Evolutionary conservation across 1,140 invertebrate genomes (phyloP), one percentile per base, ranked within the genome.

Genomic region (Penaeus chinensis): DNA sequence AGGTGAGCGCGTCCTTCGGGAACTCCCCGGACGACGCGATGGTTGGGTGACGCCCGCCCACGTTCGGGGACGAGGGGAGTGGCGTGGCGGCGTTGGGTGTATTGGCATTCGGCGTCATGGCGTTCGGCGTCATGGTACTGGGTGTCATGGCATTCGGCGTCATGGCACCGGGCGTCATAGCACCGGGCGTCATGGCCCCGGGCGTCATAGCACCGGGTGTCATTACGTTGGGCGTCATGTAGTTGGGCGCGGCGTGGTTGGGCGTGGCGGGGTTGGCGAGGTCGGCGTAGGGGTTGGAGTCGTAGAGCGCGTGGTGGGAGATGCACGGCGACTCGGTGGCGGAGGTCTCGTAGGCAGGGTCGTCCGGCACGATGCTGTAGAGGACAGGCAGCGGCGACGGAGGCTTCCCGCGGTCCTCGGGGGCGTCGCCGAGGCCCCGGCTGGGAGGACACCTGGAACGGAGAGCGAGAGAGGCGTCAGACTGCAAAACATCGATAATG

Each of bases 321-420:
- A 76, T 71, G 65, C 83, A 85, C 11, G 83, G 83, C 10, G 83
- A 85, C 11, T 42, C 74, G 74, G 71, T 85, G 62, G 32, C 66
- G 74, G 71, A 78, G 74, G 83, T 85, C 27, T 85, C 83, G 61
- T 85, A 85, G 74, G n/a, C 37, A 7, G 61, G 69, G 61, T 85
- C 83, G 47, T 85, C 83, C 2, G 83, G 74, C 24, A 85, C 83
- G 74, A 85, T 85, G 83, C 83, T 85, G 83, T 85, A 85, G n/a
- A 85, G 24, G 47, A 85, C 83, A 8, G 83, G 83, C 18, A 85
- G 74, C 8, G 83, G 83, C 16, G 83, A 85, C 13, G 83, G 74
- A 0, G 83, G 71, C 66, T 84, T 74, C 20, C 69, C 69, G 11
- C 60, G 66, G 16, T 13, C 61, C 54, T 77, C 83, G 2, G 54